A percentile compares a stretch with the other conserved stretches of the same genome.
Evolutionary conservation across 2,888 invertebrate species (phyloP).

Genomic region (Agrotis puta): DNA sequence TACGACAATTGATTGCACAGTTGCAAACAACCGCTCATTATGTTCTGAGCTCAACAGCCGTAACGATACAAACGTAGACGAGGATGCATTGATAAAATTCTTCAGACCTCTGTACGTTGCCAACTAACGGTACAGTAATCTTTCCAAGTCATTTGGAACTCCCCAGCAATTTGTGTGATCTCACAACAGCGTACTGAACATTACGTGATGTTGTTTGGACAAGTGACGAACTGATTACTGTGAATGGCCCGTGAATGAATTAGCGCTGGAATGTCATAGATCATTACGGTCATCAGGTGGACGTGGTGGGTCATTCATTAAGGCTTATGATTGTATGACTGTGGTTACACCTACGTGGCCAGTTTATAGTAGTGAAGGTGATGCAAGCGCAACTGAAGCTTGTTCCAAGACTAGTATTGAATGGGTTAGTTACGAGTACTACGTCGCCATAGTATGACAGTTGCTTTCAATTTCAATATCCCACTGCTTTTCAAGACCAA

Average conservation of each 20-base stretch:
- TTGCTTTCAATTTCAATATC: slow-evolving; percentile 23
- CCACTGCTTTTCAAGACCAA: slow-evolving; percentile 14
- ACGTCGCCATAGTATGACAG: slow-evolving; percentile 1
- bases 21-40: slow-evolving; percentile 50
- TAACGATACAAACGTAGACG: slow-evolving; percentile 41
- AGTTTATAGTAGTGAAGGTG: slow-evolving; percentile 25
- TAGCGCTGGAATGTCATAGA: slow-evolving; percentile 44
- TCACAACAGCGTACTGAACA: slow-evolving; percentile 41
- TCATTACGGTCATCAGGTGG: slow-evolving; percentile 33
- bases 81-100: slow-evolving; percentile 50
- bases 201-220: slow-evolving; percentile 24
- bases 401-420: slow-evolving; percentile 18
- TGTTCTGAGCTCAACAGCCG: slow-evolving; percentile 41
- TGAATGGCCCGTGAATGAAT: slow-evolving; percentile 53
- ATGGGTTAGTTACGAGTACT: slow-evolving; percentile 18
- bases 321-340: slow-evolving; percentile 16
- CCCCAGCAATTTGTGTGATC: slow-evolving; percentile 44
- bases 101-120: slow-evolving; percentile 44
- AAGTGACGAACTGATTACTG: slow-evolving; percentile 46
- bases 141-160: slow-evolving; percentile 48
- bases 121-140: slow-evolving; percentile 46
- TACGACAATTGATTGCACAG: slow-evolving; percentile 47
- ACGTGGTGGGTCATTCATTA: slow-evolving; percentile 45
- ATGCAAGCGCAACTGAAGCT: slow-evolving; percentile 32
- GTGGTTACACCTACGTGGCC: slow-evolving; percentile 24